Base-by-base conservation (phyloP, 2,888 invertebrate genomes). In the Zelleria hepariella region DNA sequence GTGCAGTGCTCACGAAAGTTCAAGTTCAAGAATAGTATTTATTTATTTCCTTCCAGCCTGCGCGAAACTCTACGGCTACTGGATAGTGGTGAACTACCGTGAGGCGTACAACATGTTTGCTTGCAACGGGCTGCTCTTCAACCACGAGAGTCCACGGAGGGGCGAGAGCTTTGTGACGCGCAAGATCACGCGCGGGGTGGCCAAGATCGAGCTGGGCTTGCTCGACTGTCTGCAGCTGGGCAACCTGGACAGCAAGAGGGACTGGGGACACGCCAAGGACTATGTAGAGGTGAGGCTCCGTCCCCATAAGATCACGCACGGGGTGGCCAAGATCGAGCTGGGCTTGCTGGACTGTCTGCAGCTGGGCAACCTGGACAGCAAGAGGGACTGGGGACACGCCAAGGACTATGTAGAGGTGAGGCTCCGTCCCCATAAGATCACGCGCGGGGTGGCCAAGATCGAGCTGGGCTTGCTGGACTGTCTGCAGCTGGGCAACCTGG, bases 141-240 rank as follows among this genome's bases (percentile, higher is more conserved):
- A 98, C 86, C 98, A 98, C 76, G 98, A 98, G 86, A 96, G 96
- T 68, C 98, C 98, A 0, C 89, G 98, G 58, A 89, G 98, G 65
- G 98, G 99, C 10, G 99, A 99, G 86, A 99, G 96, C 74, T 99
- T 99, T 87, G 99, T 99, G 6, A 99, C 99, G 0, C 15, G 99
- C 65, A 99, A 99, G 89, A 97, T 99, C 63, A 99, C 99, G 0
- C 91, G 99, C 48, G 97, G 96, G 1, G 98, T 99, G 23, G 98
- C 99, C 7, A 99, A 99, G 90, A 99, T 99, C 68, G 91, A 92
- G 60, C 90, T 98, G 7, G 97, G 97, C 0, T 92, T 96, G 62
- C 92, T 97, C 78, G 94, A 96, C 62, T 91, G 86, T 62, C 83
- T 99, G 59, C 97, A 98, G 77, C 89, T 99, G 61, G 99, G 99